These are phyloP conservation scores for Pilophorus perplexus DNA, from an alignment of 2,888 invertebrate species.

Conservation along the genomic window DNA sequence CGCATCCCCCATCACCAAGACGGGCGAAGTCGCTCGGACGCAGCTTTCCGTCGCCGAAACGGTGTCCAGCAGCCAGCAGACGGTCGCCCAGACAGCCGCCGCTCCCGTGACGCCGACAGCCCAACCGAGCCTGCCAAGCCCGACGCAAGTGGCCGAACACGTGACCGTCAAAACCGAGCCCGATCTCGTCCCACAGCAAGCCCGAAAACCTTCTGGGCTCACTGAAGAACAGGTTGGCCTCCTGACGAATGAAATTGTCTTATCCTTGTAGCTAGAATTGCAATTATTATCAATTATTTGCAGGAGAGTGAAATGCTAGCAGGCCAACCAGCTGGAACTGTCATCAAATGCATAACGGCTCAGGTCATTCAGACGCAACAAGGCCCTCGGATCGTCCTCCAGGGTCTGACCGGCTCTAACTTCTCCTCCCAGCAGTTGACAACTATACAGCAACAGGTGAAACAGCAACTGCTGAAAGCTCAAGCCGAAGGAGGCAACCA, in stretches of 20 bases:
- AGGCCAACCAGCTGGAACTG: slow-evolving; percentile 80
- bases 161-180: slow-evolving; percentile 1
- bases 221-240: slow-evolving; percentile 37
- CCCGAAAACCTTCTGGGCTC: neutral
- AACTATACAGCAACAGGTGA: slow-evolving; percentile 83
- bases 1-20: too few relatives aligned
- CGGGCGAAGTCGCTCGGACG: too few relatives aligned
- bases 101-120: neutral
- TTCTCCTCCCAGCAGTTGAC: slow-evolving; percentile 78
- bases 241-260: neutral
- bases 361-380: slow-evolving; percentile 77
- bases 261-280: too few relatives aligned
- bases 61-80: neutral
- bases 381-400: slow-evolving; percentile 81
- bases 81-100: neutral
- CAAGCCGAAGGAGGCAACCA: slow-evolving; percentile 84
- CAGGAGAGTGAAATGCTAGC: slow-evolving; percentile 68
- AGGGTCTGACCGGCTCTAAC: slow-evolving; percentile 78
- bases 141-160: neutral
- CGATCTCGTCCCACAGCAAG: neutral
- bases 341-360: slow-evolving; percentile 83
- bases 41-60: too few relatives aligned
- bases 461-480: slow-evolving; percentile 82
- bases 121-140: neutral
- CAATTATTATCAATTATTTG: neutral